Base-by-base conservation (phyloP, 2,888 invertebrate genomes). In the Gnatocerus cornutus region DNA sequence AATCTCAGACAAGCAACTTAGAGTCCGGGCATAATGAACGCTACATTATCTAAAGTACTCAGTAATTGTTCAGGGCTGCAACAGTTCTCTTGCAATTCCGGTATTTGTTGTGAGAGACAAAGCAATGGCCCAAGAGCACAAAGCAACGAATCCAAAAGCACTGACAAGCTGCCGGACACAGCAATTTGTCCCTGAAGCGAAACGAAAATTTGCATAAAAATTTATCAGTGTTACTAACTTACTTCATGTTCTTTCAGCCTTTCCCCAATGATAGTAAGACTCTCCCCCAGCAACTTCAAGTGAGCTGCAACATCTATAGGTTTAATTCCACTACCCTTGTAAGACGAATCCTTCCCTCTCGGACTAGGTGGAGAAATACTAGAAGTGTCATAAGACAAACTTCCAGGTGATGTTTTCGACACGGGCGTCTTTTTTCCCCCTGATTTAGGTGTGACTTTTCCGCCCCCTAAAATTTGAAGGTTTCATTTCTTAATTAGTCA, bases 271-370 rank as follows among this genome's bases (percentile, higher is more conserved):
- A 96, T 96, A 50, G 94, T 93, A 12, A 98, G 88, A 79, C 96
- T 97, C 84, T 98, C 98, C 0, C 98, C 98, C 9, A 98, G 87
- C 65, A 98, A 87, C 59, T 96, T 93, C 7, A 98, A 87, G 84
- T 98, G 97, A 0, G 98, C 97, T 0, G 97, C 97, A 14, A 96
- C 93, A 84, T 98, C 97, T 0, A 95, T 90, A 0, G 96, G 93
- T 63, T 92, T 91, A 46, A 93, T 93, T 6, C 92, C 93, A 5
- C 90, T 88, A 16, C 90, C 89, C 82, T 91, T 90, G 83, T 89
- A 90, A 3, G 73, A 67, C 6, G 72, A 72, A 9, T 85, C 84
- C 70, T 82, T 84, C 4, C 84, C 73, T 65, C 81, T 76, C 10
- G 84, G 83, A 75, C 84, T 84, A 3, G 83, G 82, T 4, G 84